Evolutionary conservation across 2,797 vertebrate species (phyloP).

Genomic region (Enteromius radiatus): DNA sequence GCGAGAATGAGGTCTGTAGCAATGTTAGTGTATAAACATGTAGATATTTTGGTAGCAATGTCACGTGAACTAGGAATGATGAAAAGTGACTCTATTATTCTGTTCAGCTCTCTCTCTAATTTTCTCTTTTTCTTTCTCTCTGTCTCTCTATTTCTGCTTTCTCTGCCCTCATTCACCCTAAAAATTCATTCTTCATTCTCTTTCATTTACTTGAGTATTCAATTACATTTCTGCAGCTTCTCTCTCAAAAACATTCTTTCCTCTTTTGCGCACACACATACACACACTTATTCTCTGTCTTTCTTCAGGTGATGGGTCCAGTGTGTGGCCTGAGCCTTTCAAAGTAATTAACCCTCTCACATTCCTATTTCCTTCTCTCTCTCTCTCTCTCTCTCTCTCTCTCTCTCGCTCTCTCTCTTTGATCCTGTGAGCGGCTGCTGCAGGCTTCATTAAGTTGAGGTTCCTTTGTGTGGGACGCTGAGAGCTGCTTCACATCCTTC

Average conservation of each 20-base stretch:
- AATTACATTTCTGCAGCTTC: slow-evolving; percentile 51
- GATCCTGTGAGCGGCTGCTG: slow-evolving; percentile 55
- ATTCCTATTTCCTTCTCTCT: slow-evolving; percentile 58
- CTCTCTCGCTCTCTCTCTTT: slow-evolving; percentile 61
- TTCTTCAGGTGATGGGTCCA: slow-evolving; percentile 56
- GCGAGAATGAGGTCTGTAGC: not conserved
- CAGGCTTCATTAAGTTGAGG: slow-evolving; percentile 59
- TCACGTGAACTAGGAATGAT: slow-evolving; percentile 57
- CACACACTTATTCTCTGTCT: slow-evolving; percentile 57
- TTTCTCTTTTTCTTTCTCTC: slow-evolving; percentile 22
- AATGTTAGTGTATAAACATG: not conserved
- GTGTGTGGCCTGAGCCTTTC: slow-evolving; percentile 52
- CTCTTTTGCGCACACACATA: slow-evolving; percentile 52
- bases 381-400: slow-evolving; percentile 41
- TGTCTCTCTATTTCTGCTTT: slow-evolving; percentile 24
- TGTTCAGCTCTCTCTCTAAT: slow-evolving; percentile 48
- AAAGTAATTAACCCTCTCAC: slow-evolving; percentile 54
- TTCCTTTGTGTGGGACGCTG: slow-evolving; percentile 48
- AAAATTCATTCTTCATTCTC: slow-evolving; percentile 50
- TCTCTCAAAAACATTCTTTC: slow-evolving; percentile 50
- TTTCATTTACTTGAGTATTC: slow-evolving; percentile 50
- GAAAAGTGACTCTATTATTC: slow-evolving; percentile 68
- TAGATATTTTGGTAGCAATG: slow-evolving; percentile 29
- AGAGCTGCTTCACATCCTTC: slow-evolving; percentile 73
- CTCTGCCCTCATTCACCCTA: slow-evolving; percentile 37